Conservation (phyloP, 2,888 invertebrate genomes). For the Thyatira batis region DNA sequence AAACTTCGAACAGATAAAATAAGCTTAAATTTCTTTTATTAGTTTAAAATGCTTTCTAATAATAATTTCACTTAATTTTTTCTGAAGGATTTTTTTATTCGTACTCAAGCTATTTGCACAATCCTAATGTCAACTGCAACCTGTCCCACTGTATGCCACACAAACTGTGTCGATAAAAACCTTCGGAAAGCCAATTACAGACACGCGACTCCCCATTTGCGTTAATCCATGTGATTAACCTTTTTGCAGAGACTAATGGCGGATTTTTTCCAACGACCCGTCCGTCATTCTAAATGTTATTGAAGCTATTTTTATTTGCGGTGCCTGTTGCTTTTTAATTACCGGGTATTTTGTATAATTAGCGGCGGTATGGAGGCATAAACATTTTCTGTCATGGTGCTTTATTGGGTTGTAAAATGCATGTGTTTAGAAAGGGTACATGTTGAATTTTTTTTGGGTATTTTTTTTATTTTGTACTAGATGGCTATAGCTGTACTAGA, state of each 20-base stretch:
- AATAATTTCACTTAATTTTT: no score
- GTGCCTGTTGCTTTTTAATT: constrained; percentile 36
- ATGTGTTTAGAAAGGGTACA: no score
- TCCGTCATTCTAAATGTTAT: constrained; percentile 42
- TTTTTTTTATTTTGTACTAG: no score
- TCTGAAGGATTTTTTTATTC: no score
- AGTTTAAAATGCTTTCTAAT: no score
- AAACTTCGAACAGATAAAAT: no score
- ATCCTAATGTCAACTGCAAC: no score
- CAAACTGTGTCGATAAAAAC: constrained; percentile 26
- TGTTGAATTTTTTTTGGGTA: no score
- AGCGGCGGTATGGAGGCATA: background rate
- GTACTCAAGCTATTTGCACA: no score
- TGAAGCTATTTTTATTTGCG: constrained; percentile 23
- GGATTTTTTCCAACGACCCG: constrained; percentile 37
- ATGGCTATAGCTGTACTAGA: no score
- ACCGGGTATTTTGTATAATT: constrained; percentile 4
- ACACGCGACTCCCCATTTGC: constrained; percentile 55
- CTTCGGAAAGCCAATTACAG: constrained; percentile 49
- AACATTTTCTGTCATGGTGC: background rate
- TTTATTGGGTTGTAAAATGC: no score
- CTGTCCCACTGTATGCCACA: constrained; percentile 5
- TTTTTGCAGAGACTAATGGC: constrained; percentile 54
- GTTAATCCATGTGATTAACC: constrained; percentile 61
- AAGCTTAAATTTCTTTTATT: no score